A percentile compares a stretch with the other conserved stretches of the same genome.
Evolutionary conservation across 2,113 vertebrate genomes (phyloP).

Genomic region (Geothlypis trichas): DNA sequence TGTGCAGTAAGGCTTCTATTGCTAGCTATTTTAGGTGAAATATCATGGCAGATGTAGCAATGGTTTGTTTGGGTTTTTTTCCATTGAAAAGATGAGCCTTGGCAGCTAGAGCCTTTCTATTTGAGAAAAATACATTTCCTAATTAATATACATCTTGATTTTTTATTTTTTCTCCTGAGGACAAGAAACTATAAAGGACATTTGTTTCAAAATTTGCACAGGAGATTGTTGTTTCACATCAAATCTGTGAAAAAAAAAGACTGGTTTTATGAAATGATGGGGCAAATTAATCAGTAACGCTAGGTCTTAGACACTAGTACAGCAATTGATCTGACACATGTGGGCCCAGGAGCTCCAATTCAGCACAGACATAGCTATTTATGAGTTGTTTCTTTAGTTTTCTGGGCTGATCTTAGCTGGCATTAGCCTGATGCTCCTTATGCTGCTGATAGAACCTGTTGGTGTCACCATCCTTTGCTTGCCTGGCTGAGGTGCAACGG

Average conservation of each 20-base stretch:
- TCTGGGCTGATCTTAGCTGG: background rate
- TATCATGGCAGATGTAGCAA: background rate
- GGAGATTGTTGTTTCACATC: background rate
- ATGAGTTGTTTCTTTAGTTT: background rate
- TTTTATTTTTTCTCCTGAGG: background rate
- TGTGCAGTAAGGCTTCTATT: background rate
- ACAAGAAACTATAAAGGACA: background rate
- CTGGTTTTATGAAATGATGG: background rate
- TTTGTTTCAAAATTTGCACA: background rate
- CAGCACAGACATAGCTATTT: background rate
- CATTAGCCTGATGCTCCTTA: background rate
- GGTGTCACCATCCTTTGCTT: background rate
- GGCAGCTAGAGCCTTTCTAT: background rate
- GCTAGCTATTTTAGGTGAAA: background rate
- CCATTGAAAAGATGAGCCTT: background rate
- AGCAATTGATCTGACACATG: background rate
- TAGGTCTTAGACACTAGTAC: background rate
- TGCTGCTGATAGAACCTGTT: background rate
- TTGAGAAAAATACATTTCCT: background rate
- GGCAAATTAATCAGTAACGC: background rate
- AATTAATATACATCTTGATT: background rate
- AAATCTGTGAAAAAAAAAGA: background rate
- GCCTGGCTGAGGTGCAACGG: background rate
- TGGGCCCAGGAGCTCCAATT: background rate
- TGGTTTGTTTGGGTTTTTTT: background rate